Base-by-base conservation (phyloP, 2,888 invertebrate genomes). In the Itoplectis maculator region DNA sequence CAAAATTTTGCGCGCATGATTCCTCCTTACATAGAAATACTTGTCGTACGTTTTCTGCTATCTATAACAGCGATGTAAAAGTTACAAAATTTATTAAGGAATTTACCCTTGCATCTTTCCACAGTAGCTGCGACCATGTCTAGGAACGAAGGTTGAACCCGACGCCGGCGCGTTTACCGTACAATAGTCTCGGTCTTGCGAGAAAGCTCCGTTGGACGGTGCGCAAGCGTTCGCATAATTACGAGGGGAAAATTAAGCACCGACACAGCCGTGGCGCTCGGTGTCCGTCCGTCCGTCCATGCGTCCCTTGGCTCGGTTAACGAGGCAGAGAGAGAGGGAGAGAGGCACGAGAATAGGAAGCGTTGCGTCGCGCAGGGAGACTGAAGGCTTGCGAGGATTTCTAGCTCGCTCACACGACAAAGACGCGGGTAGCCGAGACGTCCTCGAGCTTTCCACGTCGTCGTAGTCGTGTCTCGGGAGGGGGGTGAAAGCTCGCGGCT, bases 201-300 rank as follows among this genome's bases (percentile, higher is more conserved):
- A 68, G 79, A 76, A 61, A 49, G 72, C 61, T 49, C 63, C 79
- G 56, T 73, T 35, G 74, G 72, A 59, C 49, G 49, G 49, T 47
- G 69, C 73, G 73, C 70, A 42, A 70, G 70, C 75, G 66, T 75
- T 74, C 91, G 90, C 91, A 92, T 93, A 93, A 93, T 93, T 93
- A 93, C 93, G 91, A 91, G 91, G 92, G 92, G 92, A 90, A 93
- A 93, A 93, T 93, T 93, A 93, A 93, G 93, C 92, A 92, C 92
- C 92, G 89, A 91, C 91, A 90, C 93, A 93, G 92, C 92, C 92
- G 91, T 88, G 79, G 81, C 80, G 68, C 56, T 80, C 70, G 66
- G 37, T 76, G 65, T 87, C 86, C 90, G 90, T 90, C 90, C 87
- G 90, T 90, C 90, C 87, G 88, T 89, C 86, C 87, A 88, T 87